phyloP scores from a whole-genome alignment of 2,888 invertebrate genomes.

The Cheilosia pagana region DNA sequence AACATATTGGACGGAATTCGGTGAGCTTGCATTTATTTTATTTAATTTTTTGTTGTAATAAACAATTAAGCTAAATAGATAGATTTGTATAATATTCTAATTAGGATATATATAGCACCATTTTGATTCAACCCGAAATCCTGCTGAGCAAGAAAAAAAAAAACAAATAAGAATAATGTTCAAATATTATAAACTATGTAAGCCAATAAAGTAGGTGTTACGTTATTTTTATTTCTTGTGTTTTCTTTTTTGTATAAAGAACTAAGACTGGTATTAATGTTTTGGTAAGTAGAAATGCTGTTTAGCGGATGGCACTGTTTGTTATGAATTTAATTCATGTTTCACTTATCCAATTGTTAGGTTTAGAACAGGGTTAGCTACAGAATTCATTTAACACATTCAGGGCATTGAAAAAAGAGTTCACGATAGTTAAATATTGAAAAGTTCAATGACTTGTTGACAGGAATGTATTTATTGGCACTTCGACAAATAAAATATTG shows the following conservation, averaged over 20 bases:
- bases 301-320: conserved; percentile 70
- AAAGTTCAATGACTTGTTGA: too few species aligned
- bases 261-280: conserved; percentile 70
- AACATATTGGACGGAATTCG: conserved; percentile 76
- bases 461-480: too few species aligned
- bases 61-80: conserved; percentile 61
- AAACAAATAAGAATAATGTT: conserved; percentile 43
- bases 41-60: conserved; percentile 39
- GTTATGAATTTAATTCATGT: conserved; percentile 45
- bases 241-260: conserved; percentile 31
- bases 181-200: conserved; percentile 27
- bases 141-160: conserved; percentile 72
- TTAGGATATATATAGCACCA: conserved; percentile 72
- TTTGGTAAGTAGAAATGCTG: conserved; percentile 70
- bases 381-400: too few species aligned
- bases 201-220: conserved; percentile 48
- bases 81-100: conserved; percentile 54
- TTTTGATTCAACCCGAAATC: conserved; percentile 75
- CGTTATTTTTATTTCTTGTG: conserved; percentile 20
- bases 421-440: too few species aligned
- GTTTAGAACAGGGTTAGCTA: background rate
- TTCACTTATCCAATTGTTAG: background rate
- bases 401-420: too few species aligned
- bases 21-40: conserved; percentile 73
- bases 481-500: too few species aligned